A percentile compares a stretch with the other conserved stretches of the same genome.
These are phyloP conservation scores for Oxyruncus cristatus DNA, from an alignment of 2,113 vertebrate species.

Conservation along the genomic window DNA sequence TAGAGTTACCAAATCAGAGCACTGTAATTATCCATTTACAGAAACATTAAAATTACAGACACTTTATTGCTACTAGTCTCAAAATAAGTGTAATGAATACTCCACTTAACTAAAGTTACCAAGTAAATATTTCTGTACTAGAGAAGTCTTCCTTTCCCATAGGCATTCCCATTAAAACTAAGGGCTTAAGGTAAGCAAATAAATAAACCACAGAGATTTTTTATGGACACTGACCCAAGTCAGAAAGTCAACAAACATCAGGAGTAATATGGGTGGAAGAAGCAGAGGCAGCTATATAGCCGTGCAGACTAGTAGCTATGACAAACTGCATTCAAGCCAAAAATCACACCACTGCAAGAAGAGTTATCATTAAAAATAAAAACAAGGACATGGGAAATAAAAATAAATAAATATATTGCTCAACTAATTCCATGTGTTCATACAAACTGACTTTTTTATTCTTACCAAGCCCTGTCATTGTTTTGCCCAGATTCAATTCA, in stretches of 20 bases:
- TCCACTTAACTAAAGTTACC: background rate
- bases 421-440: background rate
- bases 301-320: background rate
- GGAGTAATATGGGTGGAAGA: background rate
- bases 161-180: background rate
- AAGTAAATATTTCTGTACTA: background rate
- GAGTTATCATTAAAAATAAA: background rate
- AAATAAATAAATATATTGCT: background rate
- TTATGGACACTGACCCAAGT: background rate
- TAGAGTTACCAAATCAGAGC: slow-evolving; percentile 10
- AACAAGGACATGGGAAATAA: background rate
- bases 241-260: slow-evolving; percentile 1
- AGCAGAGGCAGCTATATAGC: background rate
- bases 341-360: background rate
- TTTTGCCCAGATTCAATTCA: background rate
- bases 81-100: background rate
- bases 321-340: background rate
- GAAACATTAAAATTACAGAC: background rate
- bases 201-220: background rate
- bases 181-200: background rate
- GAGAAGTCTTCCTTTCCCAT: background rate
- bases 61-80: background rate
- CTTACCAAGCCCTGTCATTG: background rate
- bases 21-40: slow-evolving; percentile 18
- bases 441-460: background rate